Conservation (phyloP, 1,140 invertebrate species). For the Copidosoma floridanum region DNA sequence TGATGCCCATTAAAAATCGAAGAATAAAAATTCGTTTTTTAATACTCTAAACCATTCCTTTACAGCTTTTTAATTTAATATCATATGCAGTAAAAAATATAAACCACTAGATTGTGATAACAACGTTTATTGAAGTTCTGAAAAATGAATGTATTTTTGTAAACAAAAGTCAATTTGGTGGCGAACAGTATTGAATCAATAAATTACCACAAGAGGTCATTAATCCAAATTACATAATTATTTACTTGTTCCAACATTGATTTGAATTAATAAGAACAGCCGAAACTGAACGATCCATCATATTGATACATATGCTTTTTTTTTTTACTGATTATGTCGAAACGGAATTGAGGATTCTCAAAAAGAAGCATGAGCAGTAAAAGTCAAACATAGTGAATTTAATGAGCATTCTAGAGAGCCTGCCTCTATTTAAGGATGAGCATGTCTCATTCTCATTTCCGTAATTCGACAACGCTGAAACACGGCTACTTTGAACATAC, state of each 20-base stretch:
- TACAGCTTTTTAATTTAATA: background rate
- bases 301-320: conserved; percentile 2
- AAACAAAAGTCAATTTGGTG: conserved; percentile 40
- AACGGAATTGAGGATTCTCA: background rate
- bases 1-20: conserved; percentile 26
- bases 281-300: background rate
- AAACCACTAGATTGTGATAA: conserved; percentile 43
- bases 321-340: background rate
- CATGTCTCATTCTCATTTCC: conserved; percentile 6
- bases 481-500: conserved; percentile 8
- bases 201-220: background rate
- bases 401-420: conserved; percentile 24
- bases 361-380: conserved; percentile 1
- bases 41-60: background rate
- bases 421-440: conserved; percentile 21
- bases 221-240: conserved; percentile 1
- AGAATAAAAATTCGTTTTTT: background rate
- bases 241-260: background rate
- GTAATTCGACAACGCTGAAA: conserved; percentile 3
- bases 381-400: conserved; percentile 7
- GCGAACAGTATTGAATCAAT: conserved; percentile 28
- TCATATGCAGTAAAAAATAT: too few relatives aligned
- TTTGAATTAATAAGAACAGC: background rate
- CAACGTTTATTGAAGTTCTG: conserved; percentile 46
- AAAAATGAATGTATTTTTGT: conserved; percentile 37